phyloP scores from a whole-genome alignment of 2,797 vertebrate genomes.

The Capromys pilorides region DNA sequence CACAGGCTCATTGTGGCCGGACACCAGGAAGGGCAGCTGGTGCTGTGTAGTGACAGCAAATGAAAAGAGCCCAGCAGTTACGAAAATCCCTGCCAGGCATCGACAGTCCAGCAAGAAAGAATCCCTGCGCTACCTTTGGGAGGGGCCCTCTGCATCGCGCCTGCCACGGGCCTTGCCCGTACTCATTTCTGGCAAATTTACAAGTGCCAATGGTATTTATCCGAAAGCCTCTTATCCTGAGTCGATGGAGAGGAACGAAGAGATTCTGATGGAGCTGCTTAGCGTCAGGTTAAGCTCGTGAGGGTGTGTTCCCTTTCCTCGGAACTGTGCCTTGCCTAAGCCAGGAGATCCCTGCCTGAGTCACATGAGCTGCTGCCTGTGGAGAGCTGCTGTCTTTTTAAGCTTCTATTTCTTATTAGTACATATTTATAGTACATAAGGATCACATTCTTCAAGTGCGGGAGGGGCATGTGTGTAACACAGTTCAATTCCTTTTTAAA shows the following conservation, averaged over 20 bases:
- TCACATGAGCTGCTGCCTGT: background rate
- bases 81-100: slow-evolving; percentile 20
- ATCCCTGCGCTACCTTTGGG: background rate
- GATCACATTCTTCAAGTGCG: background rate
- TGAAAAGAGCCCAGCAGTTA: slow-evolving; percentile 38
- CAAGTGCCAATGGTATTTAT: slow-evolving; percentile 21
- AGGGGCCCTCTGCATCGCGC: background rate
- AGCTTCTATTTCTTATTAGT: background rate
- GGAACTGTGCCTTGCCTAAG: background rate
- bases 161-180: background rate
- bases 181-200: slow-evolving; percentile 8
- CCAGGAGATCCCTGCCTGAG: background rate
- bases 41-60: background rate
- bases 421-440: background rate
- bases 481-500: background rate
- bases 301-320: background rate
- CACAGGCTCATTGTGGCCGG: background rate
- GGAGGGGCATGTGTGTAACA: background rate
- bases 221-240: background rate
- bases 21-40: background rate
- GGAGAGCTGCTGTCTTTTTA: slow-evolving; percentile 9
- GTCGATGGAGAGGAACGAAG: background rate
- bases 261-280: background rate
- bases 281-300: background rate
- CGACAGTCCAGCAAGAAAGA: slow-evolving; percentile 32